These are phyloP conservation scores for Panulirus ornatus DNA, from an alignment of 1,140 invertebrate genomes.

Conservation along the genomic window DNA sequence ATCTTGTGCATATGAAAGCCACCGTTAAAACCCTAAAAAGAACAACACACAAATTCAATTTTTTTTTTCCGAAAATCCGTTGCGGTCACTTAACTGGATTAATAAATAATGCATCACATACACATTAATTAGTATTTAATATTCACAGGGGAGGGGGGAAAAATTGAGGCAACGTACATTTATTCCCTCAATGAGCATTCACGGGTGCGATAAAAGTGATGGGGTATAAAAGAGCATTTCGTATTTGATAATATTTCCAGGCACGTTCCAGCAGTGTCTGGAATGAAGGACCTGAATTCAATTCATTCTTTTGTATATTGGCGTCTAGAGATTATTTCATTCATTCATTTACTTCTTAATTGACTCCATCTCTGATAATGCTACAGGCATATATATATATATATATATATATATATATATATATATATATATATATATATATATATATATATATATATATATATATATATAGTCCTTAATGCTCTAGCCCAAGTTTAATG, in stretches of 20 bases:
- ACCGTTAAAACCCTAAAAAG: too few species aligned
- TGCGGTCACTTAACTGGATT: neutral
- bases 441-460: slow-evolving; percentile 25
- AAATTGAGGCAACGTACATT: slow-evolving; percentile 22
- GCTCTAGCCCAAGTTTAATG: too few species aligned
- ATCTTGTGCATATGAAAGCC: too few species aligned
- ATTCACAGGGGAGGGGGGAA: slow-evolving; percentile 24
- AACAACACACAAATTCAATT: slow-evolving; percentile 1
- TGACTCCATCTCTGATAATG: too few species aligned
- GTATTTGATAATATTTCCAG: slow-evolving; percentile 26
- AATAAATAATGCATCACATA: slow-evolving; percentile 20
- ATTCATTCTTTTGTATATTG: too few species aligned
- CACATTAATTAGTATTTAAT: slow-evolving; percentile 11
- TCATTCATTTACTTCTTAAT: too few species aligned
- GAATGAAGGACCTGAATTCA: too few species aligned
- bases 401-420: too few species aligned
- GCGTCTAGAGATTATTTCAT: too few species aligned
- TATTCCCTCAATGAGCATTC: neutral
- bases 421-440: too few species aligned
- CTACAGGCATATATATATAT: too few species aligned
- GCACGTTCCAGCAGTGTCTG: neutral
- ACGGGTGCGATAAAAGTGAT: slow-evolving; percentile 13
- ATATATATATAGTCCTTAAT: too few species aligned
- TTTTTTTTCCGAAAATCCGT: neutral
- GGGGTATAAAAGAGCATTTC: slow-evolving; percentile 14